These are phyloP conservation scores for Oncorhynchus masou DNA, from an alignment of 2,113 vertebrate species.

Conservation along the genomic window DNA sequence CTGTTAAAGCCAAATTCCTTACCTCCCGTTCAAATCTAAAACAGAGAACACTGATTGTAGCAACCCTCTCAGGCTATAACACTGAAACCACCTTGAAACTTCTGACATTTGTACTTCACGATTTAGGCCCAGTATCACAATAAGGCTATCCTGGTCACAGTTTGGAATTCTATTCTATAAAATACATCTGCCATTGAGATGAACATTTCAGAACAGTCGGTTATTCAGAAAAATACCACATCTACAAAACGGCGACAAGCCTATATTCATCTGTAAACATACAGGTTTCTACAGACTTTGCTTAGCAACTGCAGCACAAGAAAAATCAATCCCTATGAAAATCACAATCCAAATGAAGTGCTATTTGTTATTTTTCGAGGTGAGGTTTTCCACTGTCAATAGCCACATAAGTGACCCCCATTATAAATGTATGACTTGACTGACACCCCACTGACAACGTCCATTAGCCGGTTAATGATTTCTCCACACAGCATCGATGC, in stretches of 20 bases:
- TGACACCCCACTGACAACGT: conserved; percentile 59
- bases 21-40: conserved; percentile 19
- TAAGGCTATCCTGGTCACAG: conserved; percentile 70
- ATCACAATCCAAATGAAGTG: conserved; percentile 43
- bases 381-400: conserved; percentile 49
- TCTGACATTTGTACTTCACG: conserved; percentile 47
- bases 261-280: conserved; percentile 29
- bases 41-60: conserved; percentile 18
- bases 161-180: conserved; percentile 60
- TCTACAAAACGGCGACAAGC: conserved; percentile 46
- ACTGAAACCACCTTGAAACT: conserved; percentile 43
- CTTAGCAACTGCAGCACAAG: not conserved
- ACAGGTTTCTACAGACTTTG: conserved; percentile 2
- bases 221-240: conserved; percentile 35
- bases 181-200: conserved; percentile 58
- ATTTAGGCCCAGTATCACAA: conserved; percentile 52
- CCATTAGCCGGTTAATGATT: conserved; percentile 65
- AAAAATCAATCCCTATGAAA: conserved; percentile 32
- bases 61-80: conserved; percentile 35
- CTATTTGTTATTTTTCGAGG: conserved; percentile 36
- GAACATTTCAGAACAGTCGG: conserved; percentile 49
- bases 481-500: conserved; percentile 13
- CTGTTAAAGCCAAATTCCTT: conserved; percentile 34
- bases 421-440: conserved; percentile 62
- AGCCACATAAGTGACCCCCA: conserved; percentile 48